A percentile compares a stretch with the other conserved stretches of the same genome.
These are phyloP conservation scores for Calyptomena viridis DNA, from an alignment of 2,113 vertebrate genomes.

Conservation along the genomic window DNA sequence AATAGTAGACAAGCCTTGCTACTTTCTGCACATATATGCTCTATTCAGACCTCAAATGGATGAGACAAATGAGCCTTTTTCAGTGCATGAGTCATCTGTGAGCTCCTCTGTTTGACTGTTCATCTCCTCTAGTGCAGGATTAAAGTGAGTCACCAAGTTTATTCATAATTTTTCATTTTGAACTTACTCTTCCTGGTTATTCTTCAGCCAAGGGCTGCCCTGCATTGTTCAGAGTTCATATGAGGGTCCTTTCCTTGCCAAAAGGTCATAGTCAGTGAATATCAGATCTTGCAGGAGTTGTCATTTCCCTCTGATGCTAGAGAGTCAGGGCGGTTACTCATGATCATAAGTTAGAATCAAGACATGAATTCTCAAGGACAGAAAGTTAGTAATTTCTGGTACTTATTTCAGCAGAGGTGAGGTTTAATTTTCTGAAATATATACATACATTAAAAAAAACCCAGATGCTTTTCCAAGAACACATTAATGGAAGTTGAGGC, in stretches of 20 bases:
- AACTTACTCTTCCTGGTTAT: neutral
- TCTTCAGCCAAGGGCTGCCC: neutral
- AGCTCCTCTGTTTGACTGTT: neutral
- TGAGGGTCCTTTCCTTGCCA: neutral
- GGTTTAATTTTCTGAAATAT: neutral
- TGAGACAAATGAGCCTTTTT: neutral
- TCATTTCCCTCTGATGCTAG: neutral
- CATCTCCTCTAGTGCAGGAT: neutral
- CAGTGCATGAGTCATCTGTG: neutral
- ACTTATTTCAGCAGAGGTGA: neutral
- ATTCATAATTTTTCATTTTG: neutral
- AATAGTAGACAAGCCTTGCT: neutral
- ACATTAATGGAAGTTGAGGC: neutral
- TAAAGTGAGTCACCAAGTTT: neutral
- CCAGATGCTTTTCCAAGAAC: neutral
- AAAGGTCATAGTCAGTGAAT: neutral
- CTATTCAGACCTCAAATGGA: neutral
- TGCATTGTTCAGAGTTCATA: fast-evolving
- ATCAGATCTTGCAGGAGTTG: neutral
- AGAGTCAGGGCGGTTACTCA: neutral
- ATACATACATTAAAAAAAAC: fast-evolving
- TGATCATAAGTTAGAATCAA: neutral
- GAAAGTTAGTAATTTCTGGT: neutral
- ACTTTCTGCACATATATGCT: neutral
- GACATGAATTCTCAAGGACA: neutral